phyloP scores from a whole-genome alignment of 2,113 vertebrate species.

The Brachypodius melanocephalos region DNA sequence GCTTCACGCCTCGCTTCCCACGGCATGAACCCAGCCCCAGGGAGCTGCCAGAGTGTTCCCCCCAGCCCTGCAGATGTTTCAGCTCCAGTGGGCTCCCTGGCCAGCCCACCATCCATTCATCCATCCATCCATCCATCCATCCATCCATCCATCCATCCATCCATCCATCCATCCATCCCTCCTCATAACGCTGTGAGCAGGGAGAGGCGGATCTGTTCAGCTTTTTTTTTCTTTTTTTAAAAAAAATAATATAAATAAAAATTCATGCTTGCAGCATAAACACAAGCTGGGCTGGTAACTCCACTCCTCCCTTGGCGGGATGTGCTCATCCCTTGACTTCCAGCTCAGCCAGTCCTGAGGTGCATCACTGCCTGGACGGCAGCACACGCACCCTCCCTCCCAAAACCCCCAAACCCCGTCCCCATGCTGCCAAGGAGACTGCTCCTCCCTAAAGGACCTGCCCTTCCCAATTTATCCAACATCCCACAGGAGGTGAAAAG shows the following conservation, averaged over 20 bases:
- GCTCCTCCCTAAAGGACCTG: background rate
- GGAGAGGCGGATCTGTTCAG: background rate
- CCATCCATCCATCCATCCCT: background rate
- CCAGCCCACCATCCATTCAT: background rate
- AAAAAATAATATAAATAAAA: background rate
- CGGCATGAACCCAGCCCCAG: background rate
- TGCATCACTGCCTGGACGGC: background rate
- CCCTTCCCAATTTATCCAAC: background rate
- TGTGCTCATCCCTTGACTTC: background rate
- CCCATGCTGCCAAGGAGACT: accelerated
- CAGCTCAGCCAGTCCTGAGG: background rate
- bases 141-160: background rate
- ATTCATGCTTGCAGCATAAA: background rate
- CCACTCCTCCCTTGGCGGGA: background rate
- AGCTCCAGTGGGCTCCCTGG: background rate
- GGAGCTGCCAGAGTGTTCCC: background rate
- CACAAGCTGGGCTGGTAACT: background rate
- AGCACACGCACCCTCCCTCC: background rate
- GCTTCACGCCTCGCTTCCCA: background rate
- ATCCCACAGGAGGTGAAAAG: background rate
- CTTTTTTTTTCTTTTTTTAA: background rate
- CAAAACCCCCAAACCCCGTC: background rate
- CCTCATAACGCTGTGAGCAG: too few species aligned
- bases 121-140: background rate
- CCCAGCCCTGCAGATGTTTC: background rate